Base-by-base conservation (phyloP, 2,888 invertebrate species). In the Perizoma flavofasciatum region DNA sequence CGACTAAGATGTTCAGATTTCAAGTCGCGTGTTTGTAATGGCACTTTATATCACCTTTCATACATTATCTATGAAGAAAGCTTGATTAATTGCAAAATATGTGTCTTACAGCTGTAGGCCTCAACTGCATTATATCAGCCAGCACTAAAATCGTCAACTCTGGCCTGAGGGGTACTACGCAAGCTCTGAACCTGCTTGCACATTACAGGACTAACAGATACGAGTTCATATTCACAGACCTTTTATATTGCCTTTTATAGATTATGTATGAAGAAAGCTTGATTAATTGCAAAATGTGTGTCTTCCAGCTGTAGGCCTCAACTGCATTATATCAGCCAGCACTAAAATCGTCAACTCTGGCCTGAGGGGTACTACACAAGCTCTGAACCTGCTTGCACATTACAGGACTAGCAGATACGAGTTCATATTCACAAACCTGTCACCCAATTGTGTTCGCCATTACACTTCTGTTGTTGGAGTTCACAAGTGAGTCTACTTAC, bases 181-280 rank as follows among this genome's bases (percentile, higher is more conserved):
- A 92, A 84, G 98, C 99, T 0, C 89, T 99, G 9, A 96, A 97
- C 81, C 93, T 98, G 41, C 89, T 99, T 66, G 97, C 98, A 0
- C 95, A 95, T 33, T 96, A 95, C 66, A 95, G 95, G 71, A 95
- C 94, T 60, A 97, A 96, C 22, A 93, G 97, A 76, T 99, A 98
- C 82, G 99, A 99, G 86, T 99, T 99, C 83, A 96, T 99, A 67
- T 99, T 99, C 83, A 98, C 98, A 0, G 98, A 98, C 89, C 92
- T 98, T n/a, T n/a, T n/a, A n/a, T n/a, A n/a, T n/a, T n/a, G n/a
- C n/a, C n/a, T n/a, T n/a, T n/a, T n/a, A n/a, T 22, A 22, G 22
- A 22, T 22, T 22, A 22, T 22, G 22, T 22, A 37, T 37, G 37
- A 37, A 37, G 37, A 37, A 37, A 37, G 7, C 4, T 37, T 37